Percentiles rank a stretch among this genome's conserved stretches.
phyloP scores from a whole-genome alignment of 2,888 invertebrate genomes.

The Monopis laevigella region DNA sequence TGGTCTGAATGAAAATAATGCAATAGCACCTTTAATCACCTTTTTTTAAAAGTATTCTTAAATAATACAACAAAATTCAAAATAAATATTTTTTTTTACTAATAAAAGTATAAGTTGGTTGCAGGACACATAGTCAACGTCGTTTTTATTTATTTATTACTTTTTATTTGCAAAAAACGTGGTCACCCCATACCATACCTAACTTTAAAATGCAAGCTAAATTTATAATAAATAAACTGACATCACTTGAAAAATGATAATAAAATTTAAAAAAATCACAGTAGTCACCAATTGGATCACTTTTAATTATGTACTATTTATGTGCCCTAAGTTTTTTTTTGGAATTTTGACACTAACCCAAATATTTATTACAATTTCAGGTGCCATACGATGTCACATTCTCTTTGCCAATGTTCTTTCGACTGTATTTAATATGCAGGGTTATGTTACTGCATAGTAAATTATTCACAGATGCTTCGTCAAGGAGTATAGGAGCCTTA shows the following conservation, averaged over 20 bases:
- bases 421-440: constrained; percentile 98
- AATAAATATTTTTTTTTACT: no score
- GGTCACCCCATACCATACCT: no score
- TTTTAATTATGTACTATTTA: neutral
- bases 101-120: no score
- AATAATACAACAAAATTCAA: no score
- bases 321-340: neutral
- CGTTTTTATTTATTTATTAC: no score
- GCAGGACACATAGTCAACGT: no score
- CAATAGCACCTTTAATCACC: no score
- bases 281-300: constrained; percentile 4
- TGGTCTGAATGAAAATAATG: no score
- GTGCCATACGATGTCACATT: constrained; percentile 97
- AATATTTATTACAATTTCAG: constrained; percentile 32
- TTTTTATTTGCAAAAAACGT: no score
- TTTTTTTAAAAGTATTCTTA: no score
- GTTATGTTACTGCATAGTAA: constrained; percentile 99
- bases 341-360: no score
- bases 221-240: constrained; percentile 16
- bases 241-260: constrained; percentile 27
- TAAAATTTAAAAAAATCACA: neutral
- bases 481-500: constrained; percentile 95
- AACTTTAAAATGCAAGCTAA: no score
- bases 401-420: constrained; percentile 99
- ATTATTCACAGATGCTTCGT: constrained; percentile 99